Evolutionary conservation across 2,797 vertebrate genomes (phyloP).

Genomic region (Syncerus caffer): DNA sequence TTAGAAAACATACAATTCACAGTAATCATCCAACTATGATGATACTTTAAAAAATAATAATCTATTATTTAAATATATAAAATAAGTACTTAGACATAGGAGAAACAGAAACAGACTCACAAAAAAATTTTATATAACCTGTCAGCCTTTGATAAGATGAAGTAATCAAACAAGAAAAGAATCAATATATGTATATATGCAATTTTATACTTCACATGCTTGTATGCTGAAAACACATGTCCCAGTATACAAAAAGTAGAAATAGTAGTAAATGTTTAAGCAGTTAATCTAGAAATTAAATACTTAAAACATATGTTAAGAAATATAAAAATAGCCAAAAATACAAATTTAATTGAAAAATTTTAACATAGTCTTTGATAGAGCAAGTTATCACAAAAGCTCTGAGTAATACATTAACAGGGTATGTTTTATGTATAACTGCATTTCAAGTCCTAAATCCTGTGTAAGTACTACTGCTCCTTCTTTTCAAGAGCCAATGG

Average conservation of each 20-base stretch:
- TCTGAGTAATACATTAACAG: conserved; percentile 40
- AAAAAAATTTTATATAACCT: neutral
- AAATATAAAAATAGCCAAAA: neutral
- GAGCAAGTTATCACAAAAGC: neutral
- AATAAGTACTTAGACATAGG: neutral
- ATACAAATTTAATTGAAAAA: conserved; percentile 8
- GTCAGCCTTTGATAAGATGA: neutral
- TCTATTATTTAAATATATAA: neutral
- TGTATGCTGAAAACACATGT: neutral
- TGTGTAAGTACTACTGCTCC: neutral
- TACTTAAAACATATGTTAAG: neutral
- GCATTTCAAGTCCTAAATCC: conserved; percentile 55
- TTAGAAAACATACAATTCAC: neutral
- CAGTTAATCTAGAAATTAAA: neutral
- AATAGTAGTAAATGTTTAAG: neutral
- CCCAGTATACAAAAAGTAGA: neutral
- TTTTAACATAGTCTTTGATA: neutral
- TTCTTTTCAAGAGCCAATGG: conserved; percentile 57
- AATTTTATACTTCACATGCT: neutral
- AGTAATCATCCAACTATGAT: neutral
- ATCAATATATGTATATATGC: neutral
- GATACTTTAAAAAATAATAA: neutral
- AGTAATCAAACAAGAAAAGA: neutral
- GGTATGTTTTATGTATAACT: conserved; percentile 52
- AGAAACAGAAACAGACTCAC: neutral